phyloP scores from a whole-genome alignment of 2,113 vertebrate species.

The Colaptes auratus region DNA sequence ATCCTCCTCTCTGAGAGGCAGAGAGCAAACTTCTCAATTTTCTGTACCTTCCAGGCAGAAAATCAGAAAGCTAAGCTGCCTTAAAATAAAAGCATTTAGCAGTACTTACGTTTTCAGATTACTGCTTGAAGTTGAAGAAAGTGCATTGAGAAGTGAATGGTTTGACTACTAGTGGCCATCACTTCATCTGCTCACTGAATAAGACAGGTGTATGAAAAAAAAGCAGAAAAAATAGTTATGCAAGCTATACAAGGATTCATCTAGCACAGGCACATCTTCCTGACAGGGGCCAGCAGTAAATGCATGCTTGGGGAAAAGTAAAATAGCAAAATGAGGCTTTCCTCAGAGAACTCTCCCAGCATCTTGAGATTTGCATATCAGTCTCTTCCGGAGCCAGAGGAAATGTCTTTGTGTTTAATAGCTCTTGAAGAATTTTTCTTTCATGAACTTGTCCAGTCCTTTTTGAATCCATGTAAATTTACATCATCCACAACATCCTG shows the following conservation, averaged over 20 bases:
- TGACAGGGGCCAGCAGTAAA: neutral
- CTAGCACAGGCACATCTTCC: neutral
- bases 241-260: neutral
- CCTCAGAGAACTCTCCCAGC: conserved; percentile 40
- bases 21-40: neutral
- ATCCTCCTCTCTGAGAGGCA: neutral
- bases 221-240: neutral
- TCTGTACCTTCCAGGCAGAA: neutral
- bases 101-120: neutral
- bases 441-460: conserved; percentile 59
- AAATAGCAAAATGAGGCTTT: conserved; percentile 34
- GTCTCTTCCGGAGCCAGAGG: conserved; percentile 17
- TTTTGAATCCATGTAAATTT: conserved; percentile 68
- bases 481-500: conserved; percentile 64
- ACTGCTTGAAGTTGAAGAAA: neutral
- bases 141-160: neutral
- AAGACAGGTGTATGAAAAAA: neutral
- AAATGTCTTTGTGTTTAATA: conserved; percentile 64
- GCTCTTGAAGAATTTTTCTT: conserved; percentile 50
- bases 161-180: neutral
- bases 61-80: neutral
- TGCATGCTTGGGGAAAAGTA: conserved; percentile 8
- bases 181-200: neutral
- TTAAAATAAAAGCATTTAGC: neutral
- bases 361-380: conserved; percentile 59